Evolutionary conservation across 2,113 vertebrate species (phyloP).

Genomic region (Dunckerocampus dactyliophorus): DNA sequence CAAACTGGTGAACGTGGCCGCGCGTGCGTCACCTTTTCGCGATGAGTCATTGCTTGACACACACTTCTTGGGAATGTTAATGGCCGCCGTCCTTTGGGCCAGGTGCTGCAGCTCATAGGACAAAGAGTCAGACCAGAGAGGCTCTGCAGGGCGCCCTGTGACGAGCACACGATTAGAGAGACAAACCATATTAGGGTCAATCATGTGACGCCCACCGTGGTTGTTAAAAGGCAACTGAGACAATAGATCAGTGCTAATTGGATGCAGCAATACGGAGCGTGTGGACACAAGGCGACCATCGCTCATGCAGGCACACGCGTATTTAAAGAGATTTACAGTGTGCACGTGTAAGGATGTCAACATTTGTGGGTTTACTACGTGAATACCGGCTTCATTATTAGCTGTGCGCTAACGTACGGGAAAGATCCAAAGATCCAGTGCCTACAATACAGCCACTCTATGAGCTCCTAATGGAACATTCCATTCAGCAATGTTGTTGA

Average conservation of each 20-base stretch:
- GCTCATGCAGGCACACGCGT: slow-evolving; percentile 69
- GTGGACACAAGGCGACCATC: slow-evolving; percentile 76
- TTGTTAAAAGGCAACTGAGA: slow-evolving; percentile 81
- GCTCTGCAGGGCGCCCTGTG: slow-evolving; percentile 66
- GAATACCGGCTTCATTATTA: no score
- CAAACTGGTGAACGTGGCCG: slow-evolving; percentile 40
- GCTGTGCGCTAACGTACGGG: no score
- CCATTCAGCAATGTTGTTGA: no score
- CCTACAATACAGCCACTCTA: no score
- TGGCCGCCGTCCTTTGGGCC: slow-evolving; percentile 40
- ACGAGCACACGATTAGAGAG: slow-evolving; percentile 87
- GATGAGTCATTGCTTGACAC: slow-evolving; percentile 54
- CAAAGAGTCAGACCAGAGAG: slow-evolving; percentile 66
- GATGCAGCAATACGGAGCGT: slow-evolving; percentile 81
- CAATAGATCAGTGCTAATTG: slow-evolving; percentile 92
- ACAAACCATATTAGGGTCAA: slow-evolving; percentile 85
- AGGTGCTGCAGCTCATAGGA: slow-evolving; percentile 47
- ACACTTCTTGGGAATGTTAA: slow-evolving; percentile 58
- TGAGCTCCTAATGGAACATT: no score
- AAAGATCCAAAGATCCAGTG: no score
- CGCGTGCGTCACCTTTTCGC: slow-evolving; percentile 51
- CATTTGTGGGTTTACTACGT: no score
- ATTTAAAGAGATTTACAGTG: slow-evolving; percentile 62
- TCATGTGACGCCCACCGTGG: slow-evolving; percentile 84
- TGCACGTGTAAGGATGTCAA: no score